Base-by-base conservation (phyloP, 2,797 vertebrate species). In the Carduelis carduelis region DNA sequence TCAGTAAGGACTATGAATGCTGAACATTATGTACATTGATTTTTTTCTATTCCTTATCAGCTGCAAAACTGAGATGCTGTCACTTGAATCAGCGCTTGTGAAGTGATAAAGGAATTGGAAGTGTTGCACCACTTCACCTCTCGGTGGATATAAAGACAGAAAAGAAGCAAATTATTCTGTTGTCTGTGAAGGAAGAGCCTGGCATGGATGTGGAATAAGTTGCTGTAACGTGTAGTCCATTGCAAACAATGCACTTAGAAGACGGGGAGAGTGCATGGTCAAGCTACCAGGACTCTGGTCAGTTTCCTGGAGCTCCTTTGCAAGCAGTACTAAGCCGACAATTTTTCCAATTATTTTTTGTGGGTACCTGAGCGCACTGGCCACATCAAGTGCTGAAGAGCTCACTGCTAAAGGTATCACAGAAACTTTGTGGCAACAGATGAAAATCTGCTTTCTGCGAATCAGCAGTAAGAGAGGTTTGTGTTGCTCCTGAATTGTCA, bases 181-280 rank as follows among this genome's bases (percentile, higher is more conserved):
- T 66, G 41, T 5, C 12, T 10, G 1, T 28, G 59, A 69, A 85
- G 47, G 32, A 76, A 53, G 32, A 28, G 14, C 9, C 16, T 55
- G 52, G 26, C 23, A 44, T 26, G 21, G 49, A 43, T 12, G 5
- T 39, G 18, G 66, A 79, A 55, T 30, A 61, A 44, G 16, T 7
- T 46, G 37, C 23, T 78, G 34, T 17, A 43, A 59, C 8, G 16
- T 44, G 46, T 27, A 55, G 41, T 21, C 44, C 8, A 16, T 47
- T 83, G 16, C 78, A 86, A 70, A 37, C 26, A 80, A 14, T 1
- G 16, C 52, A 22, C 12, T 57, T 52, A 32, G 22, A 79, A 76
- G 30, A 50, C 1, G 3, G 4, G 24, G 13, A 68, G 32, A 28
- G 12, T 3, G 8, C 35, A 55, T 1, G 4, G 35, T 37, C 4